Percentiles rank a stretch among this genome's conserved stretches.
Evolutionary conservation across 2,113 vertebrate genomes (phyloP).

Genomic region (Anseranas semipalmata): DNA sequence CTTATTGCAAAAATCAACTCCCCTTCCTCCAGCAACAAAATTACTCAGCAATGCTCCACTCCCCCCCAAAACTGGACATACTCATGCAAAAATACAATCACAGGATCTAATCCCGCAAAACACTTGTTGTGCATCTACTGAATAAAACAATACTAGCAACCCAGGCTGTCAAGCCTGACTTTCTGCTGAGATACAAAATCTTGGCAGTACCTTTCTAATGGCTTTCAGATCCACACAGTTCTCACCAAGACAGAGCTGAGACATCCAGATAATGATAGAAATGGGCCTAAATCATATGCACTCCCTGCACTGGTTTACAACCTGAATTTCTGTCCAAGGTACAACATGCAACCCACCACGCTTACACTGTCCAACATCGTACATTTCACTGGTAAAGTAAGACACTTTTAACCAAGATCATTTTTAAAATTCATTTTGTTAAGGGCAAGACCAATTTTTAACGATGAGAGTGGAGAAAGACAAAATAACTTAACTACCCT

Average conservation of each 20-base stretch:
- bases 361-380: neutral
- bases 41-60: neutral
- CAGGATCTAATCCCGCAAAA: neutral
- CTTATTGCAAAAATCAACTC: neutral
- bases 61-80: rapidly evolving
- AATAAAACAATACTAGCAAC: neutral
- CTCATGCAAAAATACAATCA: neutral
- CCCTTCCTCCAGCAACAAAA: neutral
- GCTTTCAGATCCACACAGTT: neutral
- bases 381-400: neutral
- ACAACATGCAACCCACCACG: rapidly evolving
- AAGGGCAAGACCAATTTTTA: neutral
- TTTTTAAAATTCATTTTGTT: neutral
- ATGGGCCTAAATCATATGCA: neutral
- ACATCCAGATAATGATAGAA: neutral
- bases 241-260: neutral
- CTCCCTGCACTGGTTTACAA: neutral
- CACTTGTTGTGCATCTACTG: neutral
- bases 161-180: neutral
- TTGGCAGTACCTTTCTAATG: neutral
- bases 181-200: neutral
- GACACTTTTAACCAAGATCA: neutral
- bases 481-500: neutral
- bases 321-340: neutral
- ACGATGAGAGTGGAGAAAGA: neutral